Evolutionary conservation across 92 coral and sea anemone species (phyloP).

Genomic region (Porites lobata): DNA sequence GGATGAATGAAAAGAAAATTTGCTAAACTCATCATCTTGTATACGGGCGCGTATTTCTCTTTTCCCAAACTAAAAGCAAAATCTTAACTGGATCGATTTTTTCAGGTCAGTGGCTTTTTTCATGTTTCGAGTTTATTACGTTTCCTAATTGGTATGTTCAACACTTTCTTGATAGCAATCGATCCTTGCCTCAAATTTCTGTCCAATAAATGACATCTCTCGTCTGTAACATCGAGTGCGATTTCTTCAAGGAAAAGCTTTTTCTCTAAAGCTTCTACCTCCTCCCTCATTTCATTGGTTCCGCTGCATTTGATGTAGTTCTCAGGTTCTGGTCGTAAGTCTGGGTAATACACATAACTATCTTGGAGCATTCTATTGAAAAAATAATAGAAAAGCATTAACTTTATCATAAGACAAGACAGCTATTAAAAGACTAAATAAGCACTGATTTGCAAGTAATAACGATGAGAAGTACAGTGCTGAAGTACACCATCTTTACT

Average conservation of each 20-base stretch:
- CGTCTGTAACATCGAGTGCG: slow-evolving; percentile 15
- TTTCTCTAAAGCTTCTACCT: slow-evolving; percentile 19
- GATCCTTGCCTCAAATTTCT: neutral
- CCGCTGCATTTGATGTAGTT: neutral
- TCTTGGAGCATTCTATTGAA: neutral
- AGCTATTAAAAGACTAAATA: no score
- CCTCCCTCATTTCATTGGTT: neutral
- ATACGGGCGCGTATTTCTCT: no score
- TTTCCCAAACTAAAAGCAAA: no score
- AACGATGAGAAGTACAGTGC: no score
- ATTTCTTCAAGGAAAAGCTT: slow-evolving; percentile 25
- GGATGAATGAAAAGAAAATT: no score
- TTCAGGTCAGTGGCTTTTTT: no score
- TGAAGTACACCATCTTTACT: neutral
- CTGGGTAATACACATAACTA: neutral
- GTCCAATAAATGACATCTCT: slow-evolving; percentile 1
- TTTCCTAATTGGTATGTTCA: no score
- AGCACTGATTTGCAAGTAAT: no score
- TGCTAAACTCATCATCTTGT: no score
- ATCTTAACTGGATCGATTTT: no score
- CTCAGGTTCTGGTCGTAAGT: neutral
- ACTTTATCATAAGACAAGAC: neutral
- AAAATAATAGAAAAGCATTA: neutral
- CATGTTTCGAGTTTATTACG: no score
- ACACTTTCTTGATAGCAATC: neutral